Evolutionary conservation across 2,888 invertebrate genomes (phyloP), one percentile per base, ranked within the genome.

Genomic region (Synanthedon formicaeformis): DNA sequence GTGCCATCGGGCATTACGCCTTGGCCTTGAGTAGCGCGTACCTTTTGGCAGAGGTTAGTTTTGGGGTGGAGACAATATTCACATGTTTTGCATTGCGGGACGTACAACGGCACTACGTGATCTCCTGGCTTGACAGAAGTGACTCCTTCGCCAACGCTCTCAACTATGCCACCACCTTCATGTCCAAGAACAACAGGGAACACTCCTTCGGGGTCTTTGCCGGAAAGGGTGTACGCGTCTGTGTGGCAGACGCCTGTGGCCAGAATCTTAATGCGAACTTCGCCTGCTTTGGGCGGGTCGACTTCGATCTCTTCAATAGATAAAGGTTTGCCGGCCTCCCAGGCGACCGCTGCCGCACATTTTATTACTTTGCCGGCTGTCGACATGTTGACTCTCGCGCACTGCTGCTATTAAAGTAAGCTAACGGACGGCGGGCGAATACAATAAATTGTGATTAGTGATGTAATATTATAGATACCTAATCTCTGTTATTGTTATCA

Each of bases 151-250:
- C 99, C 99, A 51, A 99, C 90, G 78, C 97, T 97, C 79, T 98
- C 99, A n/a, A 99, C 98, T 64, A 98, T 91, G 41, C 98, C 98
- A 54, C 92, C 94, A 41, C 99, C 99, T 84, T 99, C 99, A 70
- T 99, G 99, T 0, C 99, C 99, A 51, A 99, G 88, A 60, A 99
- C 88, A 3, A 95, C 94, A 0, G 99, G 99, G 67, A 98, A 98
- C 12, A 92, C 82, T 4, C 97, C 97, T 80, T 98, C 97, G 0
- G 97, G 93, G 78, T 98, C 97, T 57, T 92, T 89, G 2, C 98
- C 98, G 58, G 92, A 91, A 40, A 96, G 80, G 0, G 98, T 96
- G 71, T 95, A 97, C 0, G 96, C 93, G 81, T 98, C 98, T 0
- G 97, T 98, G 71, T 98, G 98, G 71, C 98, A 98, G 12, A 98